phyloP scores from a whole-genome alignment of 2,888 invertebrate genomes.

The Cistogaster globosa region DNA sequence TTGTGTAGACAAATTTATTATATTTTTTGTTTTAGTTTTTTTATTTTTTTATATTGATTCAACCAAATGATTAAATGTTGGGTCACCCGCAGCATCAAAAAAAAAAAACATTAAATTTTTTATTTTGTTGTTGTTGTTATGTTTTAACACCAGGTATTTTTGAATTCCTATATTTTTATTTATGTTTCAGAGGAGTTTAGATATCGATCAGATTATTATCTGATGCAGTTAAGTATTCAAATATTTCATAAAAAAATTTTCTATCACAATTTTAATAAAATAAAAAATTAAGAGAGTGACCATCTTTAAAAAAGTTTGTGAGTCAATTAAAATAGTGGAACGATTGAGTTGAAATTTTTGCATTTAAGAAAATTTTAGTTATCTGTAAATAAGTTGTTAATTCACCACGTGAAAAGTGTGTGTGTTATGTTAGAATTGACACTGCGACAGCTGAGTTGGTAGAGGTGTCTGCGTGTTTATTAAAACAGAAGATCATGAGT shows the following conservation, averaged over 20 bases:
- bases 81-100: constrained; percentile 68
- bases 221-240: constrained; percentile 60
- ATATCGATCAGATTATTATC: constrained; percentile 52
- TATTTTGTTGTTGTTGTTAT: constrained; percentile 27
- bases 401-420: no score
- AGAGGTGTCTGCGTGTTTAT: no score
- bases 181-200: constrained; percentile 27
- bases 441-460: no score
- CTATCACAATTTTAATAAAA: background rate
- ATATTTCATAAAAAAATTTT: constrained; percentile 13
- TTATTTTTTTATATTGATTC: constrained; percentile 53
- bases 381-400: no score
- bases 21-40: constrained; percentile 37
- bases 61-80: constrained; percentile 69
- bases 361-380: no score
- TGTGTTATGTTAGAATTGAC: no score
- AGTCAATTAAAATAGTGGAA: no score
- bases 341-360: no score
- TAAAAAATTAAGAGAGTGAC: no score
- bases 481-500: no score
- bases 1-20: constrained; percentile 56
- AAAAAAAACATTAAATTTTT: constrained; percentile 11
- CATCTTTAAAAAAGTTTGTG: no score
- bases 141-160: constrained; percentile 68
- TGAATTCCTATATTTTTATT: constrained; percentile 33